These are phyloP conservation scores for Brachyalestes nurse DNA, from an alignment of 2,797 vertebrate genomes.

Conservation along the genomic window DNA sequence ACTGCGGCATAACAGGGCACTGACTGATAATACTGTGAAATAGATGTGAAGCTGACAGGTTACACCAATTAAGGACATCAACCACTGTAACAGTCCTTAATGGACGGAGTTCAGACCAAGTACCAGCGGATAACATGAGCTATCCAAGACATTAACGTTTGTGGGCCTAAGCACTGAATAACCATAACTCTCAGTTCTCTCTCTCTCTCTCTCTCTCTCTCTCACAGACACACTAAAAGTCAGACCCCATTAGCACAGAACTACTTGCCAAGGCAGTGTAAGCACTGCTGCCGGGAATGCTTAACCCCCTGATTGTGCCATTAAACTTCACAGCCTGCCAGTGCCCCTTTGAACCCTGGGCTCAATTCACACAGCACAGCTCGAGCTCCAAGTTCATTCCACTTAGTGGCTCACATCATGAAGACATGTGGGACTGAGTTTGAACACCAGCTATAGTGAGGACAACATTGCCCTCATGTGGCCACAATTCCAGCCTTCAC, in stretches of 20 bases:
- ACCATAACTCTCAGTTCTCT: neutral
- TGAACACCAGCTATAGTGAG: slow-evolving; percentile 19
- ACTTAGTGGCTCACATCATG: slow-evolving; percentile 62
- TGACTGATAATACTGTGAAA: neutral
- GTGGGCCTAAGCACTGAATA: slow-evolving; percentile 10
- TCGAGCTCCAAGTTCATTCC: slow-evolving; percentile 75
- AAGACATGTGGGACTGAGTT: slow-evolving; percentile 12
- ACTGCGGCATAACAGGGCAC: neutral
- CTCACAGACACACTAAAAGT: slow-evolving; percentile 55
- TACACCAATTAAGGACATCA: neutral
- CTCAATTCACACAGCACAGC: slow-evolving; percentile 75
- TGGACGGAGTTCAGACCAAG: neutral
- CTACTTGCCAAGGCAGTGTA: slow-evolving; percentile 68
- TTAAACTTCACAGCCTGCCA: slow-evolving; percentile 68
- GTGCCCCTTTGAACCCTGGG: slow-evolving; percentile 72
- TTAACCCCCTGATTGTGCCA: slow-evolving; percentile 69
- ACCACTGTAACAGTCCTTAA: slow-evolving; percentile 2
- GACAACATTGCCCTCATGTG: slow-evolving; percentile 57
- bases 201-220: neutral
- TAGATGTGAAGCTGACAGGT: slow-evolving; percentile 3
- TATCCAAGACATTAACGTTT: slow-evolving; percentile 7
- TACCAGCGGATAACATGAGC: neutral
- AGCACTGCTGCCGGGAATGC: slow-evolving; percentile 58
- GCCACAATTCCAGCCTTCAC: neutral
- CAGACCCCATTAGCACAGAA: slow-evolving; percentile 72